Percentiles rank a stretch among this genome's conserved stretches.
Conservation (phyloP, 2,888 invertebrate genomes). For the Melolontha melolontha region DNA sequence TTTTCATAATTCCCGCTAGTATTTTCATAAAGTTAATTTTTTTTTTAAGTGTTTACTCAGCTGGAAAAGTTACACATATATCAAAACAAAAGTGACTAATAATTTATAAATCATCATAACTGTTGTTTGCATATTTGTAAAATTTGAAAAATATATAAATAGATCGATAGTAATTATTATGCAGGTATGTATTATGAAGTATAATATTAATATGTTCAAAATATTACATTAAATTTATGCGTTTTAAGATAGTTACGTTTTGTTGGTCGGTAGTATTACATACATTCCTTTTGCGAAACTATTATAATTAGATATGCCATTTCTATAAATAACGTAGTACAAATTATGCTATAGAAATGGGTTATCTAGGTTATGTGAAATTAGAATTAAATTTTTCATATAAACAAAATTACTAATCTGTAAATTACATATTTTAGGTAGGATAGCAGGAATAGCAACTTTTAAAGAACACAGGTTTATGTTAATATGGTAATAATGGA, state of each 20-base stretch:
- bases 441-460: not conserved
- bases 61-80: conserved; percentile 1
- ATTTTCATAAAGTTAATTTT: not conserved
- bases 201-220: not conserved
- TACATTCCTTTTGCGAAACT: conserved; percentile 35
- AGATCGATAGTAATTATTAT: not conserved
- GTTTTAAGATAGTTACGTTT: conserved; percentile 14
- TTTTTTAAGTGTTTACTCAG: conserved; percentile 8
- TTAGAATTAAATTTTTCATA: not conserved
- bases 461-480: conserved; percentile 11
- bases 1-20: conserved; percentile 13
- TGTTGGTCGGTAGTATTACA: conserved; percentile 5
- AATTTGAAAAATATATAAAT: conserved; percentile 10
- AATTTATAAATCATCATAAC: conserved; percentile 4
- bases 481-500: conserved; percentile 60
- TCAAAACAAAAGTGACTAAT: conserved; percentile 36
- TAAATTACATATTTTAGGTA: conserved; percentile 9
- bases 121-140: conserved; percentile 15
- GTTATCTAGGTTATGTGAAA: conserved; percentile 41
- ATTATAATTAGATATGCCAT: conserved; percentile 39
- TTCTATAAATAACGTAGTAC: conserved; percentile 39
- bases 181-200: not conserved
- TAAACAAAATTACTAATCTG: not conserved
- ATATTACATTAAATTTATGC: not conserved
- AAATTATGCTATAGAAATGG: conserved; percentile 35